Evolutionary conservation across 2,888 invertebrate genomes (phyloP), one percentile per base, ranked within the genome.

Genomic region (Ectemnius continuus): DNA sequence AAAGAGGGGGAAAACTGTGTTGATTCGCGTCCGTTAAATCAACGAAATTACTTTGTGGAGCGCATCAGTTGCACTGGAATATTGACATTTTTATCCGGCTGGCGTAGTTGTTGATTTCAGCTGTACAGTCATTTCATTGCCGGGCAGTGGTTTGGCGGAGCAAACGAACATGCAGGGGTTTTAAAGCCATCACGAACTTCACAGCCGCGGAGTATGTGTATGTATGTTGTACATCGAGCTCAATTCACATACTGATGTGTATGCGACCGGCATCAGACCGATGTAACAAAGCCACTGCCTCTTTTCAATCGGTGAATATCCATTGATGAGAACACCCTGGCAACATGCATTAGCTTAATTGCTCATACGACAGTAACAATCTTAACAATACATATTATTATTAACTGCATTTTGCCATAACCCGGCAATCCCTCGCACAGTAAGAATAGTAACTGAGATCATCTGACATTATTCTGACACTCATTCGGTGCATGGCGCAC

Each of bases 11-110:
- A 83, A 79, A 79, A 70, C 76, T 82, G 8, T 36, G 79, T 83
- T 83, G 82, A 83, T 83, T 84, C 80, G 75, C 65, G 82, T 71
- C 80, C 78, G 78, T 82, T 80, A 82, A 84, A 82, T 78, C 80
- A 83, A 84, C 83, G 73, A 75, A 83, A 83, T 83, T 84, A 84
- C 83, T 84, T 82, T 81, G 84, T 77, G 78, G 76, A 83, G 80
- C 82, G 82, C 84, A 83, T 82, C 75, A 81, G 79, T 72, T 52
- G 76, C 75, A 72, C 76, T 36, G 74, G 78, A 76, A 80, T 83
- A 83, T 83, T 83, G 83, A 84, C 83, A 84, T 83, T 83, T 83
- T 83, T 83, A 84, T 84, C 82, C 47, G 73, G 61, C 61, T 71
- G 67, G 70, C 83, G 62, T 73, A 70, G 72, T 72, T 73, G 76